Evolutionary conservation across 2,888 invertebrate species (phyloP).

Genomic region (Hypena proboscidalis): DNA sequence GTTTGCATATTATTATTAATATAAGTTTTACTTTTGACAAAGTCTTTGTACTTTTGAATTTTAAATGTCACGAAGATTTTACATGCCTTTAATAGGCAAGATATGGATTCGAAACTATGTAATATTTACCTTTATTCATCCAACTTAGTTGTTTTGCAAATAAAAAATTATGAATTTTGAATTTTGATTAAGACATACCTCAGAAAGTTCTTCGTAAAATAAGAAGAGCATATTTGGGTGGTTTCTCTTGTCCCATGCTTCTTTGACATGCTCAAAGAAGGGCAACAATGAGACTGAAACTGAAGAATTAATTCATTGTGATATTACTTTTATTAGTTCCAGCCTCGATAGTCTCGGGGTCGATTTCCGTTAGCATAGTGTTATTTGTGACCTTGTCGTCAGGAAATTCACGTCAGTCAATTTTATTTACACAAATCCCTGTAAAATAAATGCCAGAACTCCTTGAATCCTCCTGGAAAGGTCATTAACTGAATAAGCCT

Average conservation of each 20-base stretch:
- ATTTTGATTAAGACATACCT: too few relatives aligned
- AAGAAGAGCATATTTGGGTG: slow-evolving; percentile 88
- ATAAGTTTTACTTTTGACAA: too few relatives aligned
- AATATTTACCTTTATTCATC: slow-evolving; percentile 76
- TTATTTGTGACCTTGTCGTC: too few relatives aligned
- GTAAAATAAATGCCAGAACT: slow-evolving; percentile 87
- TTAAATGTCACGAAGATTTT: too few relatives aligned
- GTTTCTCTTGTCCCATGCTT: slow-evolving; percentile 87
- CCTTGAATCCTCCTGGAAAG: slow-evolving; percentile 84
- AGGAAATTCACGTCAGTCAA: too few relatives aligned
- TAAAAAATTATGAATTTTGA: too few relatives aligned
- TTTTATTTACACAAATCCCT: slow-evolving; percentile 84
- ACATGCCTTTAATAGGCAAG: too few relatives aligned
- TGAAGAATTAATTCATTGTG: not conserved
- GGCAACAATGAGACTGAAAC: slow-evolving; percentile 86
- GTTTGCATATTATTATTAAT: too few relatives aligned
- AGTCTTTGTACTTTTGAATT: too few relatives aligned
- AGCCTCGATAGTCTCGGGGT: too few relatives aligned
- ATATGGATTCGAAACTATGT: not conserved
- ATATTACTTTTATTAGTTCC: not conserved
- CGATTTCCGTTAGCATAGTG: too few relatives aligned
- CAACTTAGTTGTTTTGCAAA: too few relatives aligned
- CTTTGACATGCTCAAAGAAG: slow-evolving; percentile 89
- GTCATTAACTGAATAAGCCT: slow-evolving; percentile 84
- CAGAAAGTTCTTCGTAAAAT: slow-evolving; percentile 90